Base-by-base conservation (phyloP, 2,797 vertebrate species). In the Triplophysa yarkandensis region DNA sequence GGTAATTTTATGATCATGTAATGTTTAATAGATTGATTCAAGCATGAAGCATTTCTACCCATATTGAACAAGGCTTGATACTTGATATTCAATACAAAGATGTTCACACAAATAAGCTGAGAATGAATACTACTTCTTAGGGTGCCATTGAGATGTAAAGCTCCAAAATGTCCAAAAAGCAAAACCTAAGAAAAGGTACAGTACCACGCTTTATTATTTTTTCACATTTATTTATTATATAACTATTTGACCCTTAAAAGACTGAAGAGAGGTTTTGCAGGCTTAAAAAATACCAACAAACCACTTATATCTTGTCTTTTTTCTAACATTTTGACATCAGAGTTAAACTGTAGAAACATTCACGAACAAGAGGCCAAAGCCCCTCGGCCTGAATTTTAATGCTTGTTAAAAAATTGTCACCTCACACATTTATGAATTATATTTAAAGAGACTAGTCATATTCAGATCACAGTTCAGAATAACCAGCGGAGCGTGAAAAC, bases 401-500 rank as follows among this genome's bases (percentile, higher is more conserved):
- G 50, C 25, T 16, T 14, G 25, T 27, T 54, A 13, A 14, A 25
- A 25, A 54, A 54, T 27, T 1, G 19, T 52, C 5, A 23, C 10
- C 21, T 11, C 55, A 32, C 55, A 32, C 14, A 55, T 55, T 55
- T 55, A 27, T 27, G 25, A 27, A 16, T 55, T 27, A 28, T 6
- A 23, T 58, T 58, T 57, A 57, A 28, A 58, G 55, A 19, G 55
- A 32, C 17, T 17, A 58, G n/a, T n/a, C 16, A n/a, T 32, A 32
- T 58, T 58, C 55, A 58, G 55, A 58, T 58, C 55, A 58, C 55
- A 58, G 68, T 44, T 30, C 36, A 57, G 25, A 43, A 70, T 19
- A 44, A 58, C 36, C 54, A 46, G 44, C 57, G 36, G 57, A 52
- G 58, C 48, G 4, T n/a, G 2, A 46, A 30, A 36, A 68, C 46